These are phyloP conservation scores for Penaeus vannamei DNA, from an alignment of 1,140 invertebrate species.

Conservation along the genomic window DNA sequence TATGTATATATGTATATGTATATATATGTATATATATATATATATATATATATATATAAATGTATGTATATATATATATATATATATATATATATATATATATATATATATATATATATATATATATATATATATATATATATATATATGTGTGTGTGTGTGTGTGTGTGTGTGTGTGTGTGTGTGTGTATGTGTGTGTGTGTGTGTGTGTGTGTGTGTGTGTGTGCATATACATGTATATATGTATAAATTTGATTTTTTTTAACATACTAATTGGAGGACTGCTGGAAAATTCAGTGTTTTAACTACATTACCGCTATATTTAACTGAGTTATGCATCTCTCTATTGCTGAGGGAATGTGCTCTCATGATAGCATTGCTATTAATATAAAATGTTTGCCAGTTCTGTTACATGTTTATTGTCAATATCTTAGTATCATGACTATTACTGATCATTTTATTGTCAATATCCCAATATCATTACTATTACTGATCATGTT, in stretches of 20 bases:
- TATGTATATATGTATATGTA: not conserved
- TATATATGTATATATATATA: conserved; percentile 1
- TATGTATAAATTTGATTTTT: not conserved
- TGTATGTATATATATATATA: conserved; percentile 30
- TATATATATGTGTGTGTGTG: conserved; percentile 9
- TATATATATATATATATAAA: conserved; percentile 14
- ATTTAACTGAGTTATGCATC: not conserved
- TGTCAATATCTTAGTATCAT: too few species aligned
- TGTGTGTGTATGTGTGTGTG: not conserved
- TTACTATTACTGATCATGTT: too few species aligned
- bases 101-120: not conserved
- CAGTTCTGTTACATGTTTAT: too few species aligned
- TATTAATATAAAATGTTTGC: too few species aligned
- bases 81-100: conserved; percentile 7
- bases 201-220: not conserved
- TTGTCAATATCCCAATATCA: too few species aligned
- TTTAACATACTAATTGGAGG: not conserved
- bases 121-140: conserved; percentile 33
- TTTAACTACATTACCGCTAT: not conserved
- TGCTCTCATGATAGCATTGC: too few species aligned
- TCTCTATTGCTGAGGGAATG: not conserved
- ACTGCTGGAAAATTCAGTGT: not conserved
- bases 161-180: not conserved
- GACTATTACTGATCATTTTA: too few species aligned
- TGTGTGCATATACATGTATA: conserved; percentile 12